Evolutionary conservation across 1,140 invertebrate species (phyloP).

Genomic region (Trialeurodes vaporariorum): DNA sequence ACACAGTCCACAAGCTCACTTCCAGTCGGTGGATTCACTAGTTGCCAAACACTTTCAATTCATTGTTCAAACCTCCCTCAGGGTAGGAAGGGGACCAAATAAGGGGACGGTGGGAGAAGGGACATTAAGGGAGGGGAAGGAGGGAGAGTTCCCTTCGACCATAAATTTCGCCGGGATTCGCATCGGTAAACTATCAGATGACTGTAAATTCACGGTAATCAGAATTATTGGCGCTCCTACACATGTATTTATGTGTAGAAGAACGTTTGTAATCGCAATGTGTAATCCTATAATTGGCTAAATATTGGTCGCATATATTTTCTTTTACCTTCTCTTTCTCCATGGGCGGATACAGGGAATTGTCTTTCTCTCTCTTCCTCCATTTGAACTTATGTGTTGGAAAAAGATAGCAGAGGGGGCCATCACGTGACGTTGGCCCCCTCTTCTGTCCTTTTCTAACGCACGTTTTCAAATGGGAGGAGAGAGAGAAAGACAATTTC

Average conservation of each 20-base stretch:
- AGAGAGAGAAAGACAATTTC: too few relatives aligned
- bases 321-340: too few relatives aligned
- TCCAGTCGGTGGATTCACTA: too few relatives aligned
- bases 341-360: too few relatives aligned
- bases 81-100: neutral
- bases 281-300: neutral
- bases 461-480: too few relatives aligned
- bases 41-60: neutral
- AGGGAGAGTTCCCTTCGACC: neutral
- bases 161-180: neutral
- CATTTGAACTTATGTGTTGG: too few relatives aligned
- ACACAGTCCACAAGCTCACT: too few relatives aligned
- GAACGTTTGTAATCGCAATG: neutral
- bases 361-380: too few relatives aligned
- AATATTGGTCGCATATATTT: neutral
- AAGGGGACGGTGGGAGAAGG: neutral
- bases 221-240: neutral
- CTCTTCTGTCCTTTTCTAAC: too few relatives aligned
- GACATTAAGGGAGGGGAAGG: neutral
- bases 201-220: neutral
- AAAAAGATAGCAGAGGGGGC: too few relatives aligned
- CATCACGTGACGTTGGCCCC: too few relatives aligned
- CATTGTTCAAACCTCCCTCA: neutral
- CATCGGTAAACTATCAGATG: neutral
- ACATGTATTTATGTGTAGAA: too few relatives aligned